Conservation (phyloP, 1,140 invertebrate species). For the Pseudomyrmex concolor region DNA sequence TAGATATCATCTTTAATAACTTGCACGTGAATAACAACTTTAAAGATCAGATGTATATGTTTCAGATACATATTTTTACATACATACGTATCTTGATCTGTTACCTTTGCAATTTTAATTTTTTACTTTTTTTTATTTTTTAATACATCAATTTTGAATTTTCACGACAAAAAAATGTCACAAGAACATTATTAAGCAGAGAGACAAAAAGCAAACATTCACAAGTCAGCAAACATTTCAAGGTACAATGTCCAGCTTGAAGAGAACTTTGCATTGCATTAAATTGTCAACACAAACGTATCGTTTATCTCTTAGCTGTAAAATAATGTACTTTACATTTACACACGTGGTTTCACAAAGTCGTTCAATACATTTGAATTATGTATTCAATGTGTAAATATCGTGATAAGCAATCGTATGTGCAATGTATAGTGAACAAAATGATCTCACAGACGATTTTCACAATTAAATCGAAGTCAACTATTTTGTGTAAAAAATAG, state of each 20-base stretch:
- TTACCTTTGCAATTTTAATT: neutral
- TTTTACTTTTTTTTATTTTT: too few relatives aligned
- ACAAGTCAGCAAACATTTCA: constrained; percentile 21
- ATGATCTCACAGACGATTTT: neutral
- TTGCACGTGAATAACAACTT: neutral
- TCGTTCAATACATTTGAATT: neutral
- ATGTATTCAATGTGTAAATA: constrained; percentile 17
- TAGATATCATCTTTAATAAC: neutral
- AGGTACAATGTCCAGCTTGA: constrained; percentile 6
- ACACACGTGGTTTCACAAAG: constrained; percentile 14
- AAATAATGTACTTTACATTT: constrained; percentile 15
- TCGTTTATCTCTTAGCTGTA: constrained; percentile 52
- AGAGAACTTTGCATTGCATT: constrained; percentile 24
- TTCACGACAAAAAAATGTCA: too few relatives aligned
- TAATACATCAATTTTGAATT: neutral
- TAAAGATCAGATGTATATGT: neutral
- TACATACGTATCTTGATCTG: too few relatives aligned
- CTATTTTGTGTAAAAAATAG: neutral
- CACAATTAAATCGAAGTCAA: too few relatives aligned
- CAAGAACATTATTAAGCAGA: neutral
- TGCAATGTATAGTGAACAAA: constrained; percentile 10
- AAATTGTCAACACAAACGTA: neutral
- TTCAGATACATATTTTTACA: neutral
- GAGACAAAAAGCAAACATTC: neutral
- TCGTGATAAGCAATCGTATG: neutral